Evolutionary conservation across 1,140 invertebrate genomes (phyloP).

Genomic region (Chlorops oryzae): DNA sequence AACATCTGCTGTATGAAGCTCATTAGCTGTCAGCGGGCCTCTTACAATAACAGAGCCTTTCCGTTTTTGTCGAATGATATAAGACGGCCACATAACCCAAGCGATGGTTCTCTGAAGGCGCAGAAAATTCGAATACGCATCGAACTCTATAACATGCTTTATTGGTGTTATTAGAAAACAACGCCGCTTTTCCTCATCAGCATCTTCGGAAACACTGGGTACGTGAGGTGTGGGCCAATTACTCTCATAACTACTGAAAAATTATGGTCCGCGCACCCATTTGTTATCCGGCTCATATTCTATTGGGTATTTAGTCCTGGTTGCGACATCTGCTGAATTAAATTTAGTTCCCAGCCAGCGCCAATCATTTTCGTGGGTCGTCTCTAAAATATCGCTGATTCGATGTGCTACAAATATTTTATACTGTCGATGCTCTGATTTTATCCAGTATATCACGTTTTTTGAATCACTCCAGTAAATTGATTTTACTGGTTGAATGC

Average conservation of each 20-base stretch:
- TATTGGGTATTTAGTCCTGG: neutral
- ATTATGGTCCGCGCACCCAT: neutral
- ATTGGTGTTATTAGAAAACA: neutral
- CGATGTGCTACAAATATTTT: slow-evolving; percentile 18
- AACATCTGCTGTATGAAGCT: neutral
- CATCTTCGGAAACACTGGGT: neutral
- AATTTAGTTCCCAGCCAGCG: slow-evolving; percentile 5
- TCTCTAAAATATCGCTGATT: slow-evolving; percentile 10
- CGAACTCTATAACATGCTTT: neutral
- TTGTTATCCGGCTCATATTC: too few relatives aligned
- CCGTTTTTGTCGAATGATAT: neutral
- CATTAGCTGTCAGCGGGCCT: neutral
- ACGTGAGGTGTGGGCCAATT: neutral
- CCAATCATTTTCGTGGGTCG: slow-evolving; percentile 14
- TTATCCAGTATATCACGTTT: slow-evolving; percentile 27
- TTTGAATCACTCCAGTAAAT: slow-evolving; percentile 21
- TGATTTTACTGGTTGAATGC: neutral
- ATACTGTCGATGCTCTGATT: slow-evolving; percentile 17
- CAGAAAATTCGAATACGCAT: neutral
- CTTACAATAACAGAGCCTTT: too few relatives aligned
- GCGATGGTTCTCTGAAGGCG: neutral
- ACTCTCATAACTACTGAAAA: too few relatives aligned
- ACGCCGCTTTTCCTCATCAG: neutral
- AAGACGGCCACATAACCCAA: neutral
- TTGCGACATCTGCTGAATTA: neutral